Percentiles rank a stretch among this genome's conserved stretches.
phyloP scores from a whole-genome alignment of 2,797 vertebrate species.

The Semotilus atromaculatus region DNA sequence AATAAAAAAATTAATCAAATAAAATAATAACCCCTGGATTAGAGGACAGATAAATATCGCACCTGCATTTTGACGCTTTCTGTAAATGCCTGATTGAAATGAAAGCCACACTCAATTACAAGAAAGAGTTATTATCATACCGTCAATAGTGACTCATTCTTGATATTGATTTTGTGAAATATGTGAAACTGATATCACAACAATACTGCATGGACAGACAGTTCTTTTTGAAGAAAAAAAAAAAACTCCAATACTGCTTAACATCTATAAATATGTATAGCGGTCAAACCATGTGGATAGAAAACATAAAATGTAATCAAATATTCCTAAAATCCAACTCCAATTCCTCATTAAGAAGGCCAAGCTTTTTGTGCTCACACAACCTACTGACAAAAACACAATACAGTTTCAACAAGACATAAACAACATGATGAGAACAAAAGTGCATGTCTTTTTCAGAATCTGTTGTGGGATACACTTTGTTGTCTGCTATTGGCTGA shows the following conservation, averaged over 20 bases:
- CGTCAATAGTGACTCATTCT: conserved; percentile 15
- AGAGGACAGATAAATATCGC: not conserved
- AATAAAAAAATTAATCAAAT: no score
- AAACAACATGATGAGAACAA: conserved; percentile 38
- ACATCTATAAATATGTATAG: conserved; percentile 56
- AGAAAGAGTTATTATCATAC: not conserved
- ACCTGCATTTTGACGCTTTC: not conserved
- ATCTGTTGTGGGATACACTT: conserved; percentile 38
- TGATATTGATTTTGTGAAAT: conserved; percentile 15
- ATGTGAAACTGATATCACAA: not conserved
- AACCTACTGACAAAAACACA: conserved; percentile 35
- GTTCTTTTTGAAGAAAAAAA: not conserved
- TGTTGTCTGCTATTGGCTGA: conserved; percentile 40
- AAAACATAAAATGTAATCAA: conserved; percentile 56
- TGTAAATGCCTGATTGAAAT: conserved; percentile 1
- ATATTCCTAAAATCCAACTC: conserved; percentile 51
- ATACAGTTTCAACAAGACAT: conserved; percentile 25
- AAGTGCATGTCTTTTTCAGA: not conserved
- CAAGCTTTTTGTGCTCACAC: conserved; percentile 41
- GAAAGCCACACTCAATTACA: conserved; percentile 12
- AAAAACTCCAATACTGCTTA: conserved; percentile 46
- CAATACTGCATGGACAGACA: not conserved
- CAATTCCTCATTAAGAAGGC: conserved; percentile 51
- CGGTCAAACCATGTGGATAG: conserved; percentile 57
- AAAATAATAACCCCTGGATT: not conserved